These are phyloP conservation scores for Centropus unirufus DNA, from an alignment of 2,113 vertebrate genomes.

Conservation along the genomic window DNA sequence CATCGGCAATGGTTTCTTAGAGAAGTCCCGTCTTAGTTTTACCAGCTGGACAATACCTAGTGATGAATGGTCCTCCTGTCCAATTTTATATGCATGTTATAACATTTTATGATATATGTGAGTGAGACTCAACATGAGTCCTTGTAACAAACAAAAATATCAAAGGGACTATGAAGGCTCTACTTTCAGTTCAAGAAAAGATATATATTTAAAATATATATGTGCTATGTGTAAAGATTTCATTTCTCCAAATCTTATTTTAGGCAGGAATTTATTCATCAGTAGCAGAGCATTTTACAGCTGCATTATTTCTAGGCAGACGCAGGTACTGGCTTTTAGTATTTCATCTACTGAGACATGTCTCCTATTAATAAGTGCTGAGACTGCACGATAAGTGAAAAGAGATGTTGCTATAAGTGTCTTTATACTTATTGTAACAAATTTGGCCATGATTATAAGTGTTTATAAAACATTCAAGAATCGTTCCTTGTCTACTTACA, in stretches of 20 bases:
- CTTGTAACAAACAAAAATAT: constrained; percentile 49
- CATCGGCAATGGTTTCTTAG: constrained; percentile 47
- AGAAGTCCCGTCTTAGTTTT: constrained; percentile 33
- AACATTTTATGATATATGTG: constrained; percentile 61
- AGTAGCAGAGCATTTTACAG: constrained; percentile 43
- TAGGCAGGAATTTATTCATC: constrained; percentile 58
- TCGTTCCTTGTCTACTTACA: constrained; percentile 81
- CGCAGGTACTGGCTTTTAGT: constrained; percentile 18
- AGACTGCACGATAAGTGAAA: constrained; percentile 65
- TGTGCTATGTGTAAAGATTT: constrained; percentile 33
- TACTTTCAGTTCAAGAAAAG: neutral
- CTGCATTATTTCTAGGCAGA: constrained; percentile 40
- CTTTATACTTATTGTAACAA: constrained; percentile 71
- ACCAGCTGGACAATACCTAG: constrained; percentile 64
- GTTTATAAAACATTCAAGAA: constrained; percentile 82
- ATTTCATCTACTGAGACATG: constrained; percentile 55
- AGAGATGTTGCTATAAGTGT: constrained; percentile 54
- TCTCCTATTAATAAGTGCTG: constrained; percentile 74
- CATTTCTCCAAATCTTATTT: constrained; percentile 30
- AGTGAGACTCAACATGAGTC: constrained; percentile 41
- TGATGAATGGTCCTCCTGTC: constrained; percentile 65
- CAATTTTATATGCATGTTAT: constrained; percentile 65
- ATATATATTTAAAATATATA: constrained; percentile 63
- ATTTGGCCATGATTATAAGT: constrained; percentile 76
- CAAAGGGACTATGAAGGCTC: constrained; percentile 47